Evolutionary conservation across 1,140 invertebrate species (phyloP), one percentile per base, ranked within the genome.

Genomic region (Ditylenchus dipsaci): DNA sequence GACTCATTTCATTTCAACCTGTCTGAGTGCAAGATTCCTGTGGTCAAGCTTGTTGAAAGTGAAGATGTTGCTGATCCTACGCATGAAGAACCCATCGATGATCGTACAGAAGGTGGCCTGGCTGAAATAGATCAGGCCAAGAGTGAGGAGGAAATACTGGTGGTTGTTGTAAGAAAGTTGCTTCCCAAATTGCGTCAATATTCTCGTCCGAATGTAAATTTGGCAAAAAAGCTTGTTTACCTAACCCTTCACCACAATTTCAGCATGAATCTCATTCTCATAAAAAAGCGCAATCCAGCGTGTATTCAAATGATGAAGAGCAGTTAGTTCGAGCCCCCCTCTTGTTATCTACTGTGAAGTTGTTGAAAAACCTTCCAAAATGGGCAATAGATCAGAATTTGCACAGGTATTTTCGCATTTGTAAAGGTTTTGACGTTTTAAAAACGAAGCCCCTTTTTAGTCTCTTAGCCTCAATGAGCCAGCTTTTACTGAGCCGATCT

Each of bases 1-100:
- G 90, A 95, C 84, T 88, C 89, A 1, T 97, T 96, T 80, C 93
- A 97, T 84, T 97, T 91, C 84, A 90, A 95, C 86, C 49, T 53
- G n/a, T 53, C 49, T 15, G 8, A 17, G 3, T 21, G 49, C 49
- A 53, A 53, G 3, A 7, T 26, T 7, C 23, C 49, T 19, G 84
- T 95, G 30, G 23, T 53, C 1, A 61, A 71, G 15, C 33, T 65
- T 38, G 33, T 38, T 38, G 33, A 38, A 38, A 38, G 11, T 38
- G 33, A 38, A 38, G 3, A 38, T 38, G 11, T 38, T 38, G 33
- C 3, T 5, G 33, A 38, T n/a, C n/a, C 42, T 15, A 17, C n/a
- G 5, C 29, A 29, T 19, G 71, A 72, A 53, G 29, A 8, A 17
- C 27, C 11, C 13, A n/a, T 60, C 9, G 45, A 67, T 70, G 62